phyloP scores from a whole-genome alignment of 2,113 vertebrate genomes.

The Sturnus vulgaris region DNA sequence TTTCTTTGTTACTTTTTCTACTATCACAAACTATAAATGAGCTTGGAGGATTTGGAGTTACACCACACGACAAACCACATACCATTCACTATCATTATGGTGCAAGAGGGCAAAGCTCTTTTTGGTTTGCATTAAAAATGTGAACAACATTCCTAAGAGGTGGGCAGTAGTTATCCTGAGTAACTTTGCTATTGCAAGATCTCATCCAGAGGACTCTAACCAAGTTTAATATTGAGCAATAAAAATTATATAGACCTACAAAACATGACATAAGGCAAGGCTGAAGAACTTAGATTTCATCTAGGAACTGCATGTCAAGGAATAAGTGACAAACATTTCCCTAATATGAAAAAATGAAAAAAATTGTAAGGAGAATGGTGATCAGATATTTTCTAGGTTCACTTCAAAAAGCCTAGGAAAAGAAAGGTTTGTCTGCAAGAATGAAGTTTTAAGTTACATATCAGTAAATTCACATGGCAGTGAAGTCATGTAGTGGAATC shows the following conservation, averaged over 20 bases:
- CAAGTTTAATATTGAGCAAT: not conserved
- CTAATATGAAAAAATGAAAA: not conserved
- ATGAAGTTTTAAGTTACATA: not conserved
- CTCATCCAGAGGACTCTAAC: not conserved
- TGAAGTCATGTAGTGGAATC: conserved; percentile 4
- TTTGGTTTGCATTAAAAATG: not conserved
- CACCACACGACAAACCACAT: not conserved
- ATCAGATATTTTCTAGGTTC: not conserved
- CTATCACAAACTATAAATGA: not conserved
- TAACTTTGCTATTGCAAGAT: not conserved
- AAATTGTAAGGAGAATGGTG: not conserved
- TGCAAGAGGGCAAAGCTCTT: not conserved
- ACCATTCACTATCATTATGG: not conserved
- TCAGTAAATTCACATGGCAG: not conserved
- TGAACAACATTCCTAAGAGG: not conserved
- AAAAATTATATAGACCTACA: not conserved
- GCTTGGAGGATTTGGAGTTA: not conserved
- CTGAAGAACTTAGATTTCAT: not conserved
- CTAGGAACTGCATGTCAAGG: not conserved
- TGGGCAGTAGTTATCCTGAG: not conserved
- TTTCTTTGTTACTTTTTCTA: not conserved
- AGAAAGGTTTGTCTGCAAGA: not conserved
- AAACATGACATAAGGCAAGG: not conserved
- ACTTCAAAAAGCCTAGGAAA: not conserved
- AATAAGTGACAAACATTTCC: not conserved